These are phyloP conservation scores for Peromyscus polionotus DNA, from an alignment of 2,113 vertebrate genomes.

Conservation along the genomic window DNA sequence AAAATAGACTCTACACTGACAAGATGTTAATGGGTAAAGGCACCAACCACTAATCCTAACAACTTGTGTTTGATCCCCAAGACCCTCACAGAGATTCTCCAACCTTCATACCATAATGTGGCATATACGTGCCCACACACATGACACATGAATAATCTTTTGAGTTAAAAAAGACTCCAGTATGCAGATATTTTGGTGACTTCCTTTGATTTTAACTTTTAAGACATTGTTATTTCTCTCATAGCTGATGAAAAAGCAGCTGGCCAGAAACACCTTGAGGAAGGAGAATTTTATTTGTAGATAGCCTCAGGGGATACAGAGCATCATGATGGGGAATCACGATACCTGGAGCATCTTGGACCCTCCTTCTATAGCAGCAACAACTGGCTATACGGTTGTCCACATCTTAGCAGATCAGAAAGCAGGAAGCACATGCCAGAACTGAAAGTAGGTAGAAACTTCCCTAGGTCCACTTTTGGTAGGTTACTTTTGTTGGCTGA, in stretches of 20 bases:
- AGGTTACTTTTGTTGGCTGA: background rate
- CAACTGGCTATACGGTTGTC: background rate
- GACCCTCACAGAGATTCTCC: too few species aligned
- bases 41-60: background rate
- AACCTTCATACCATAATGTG: background rate
- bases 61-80: background rate
- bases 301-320: background rate
- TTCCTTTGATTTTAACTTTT: slow-evolving; percentile 50
- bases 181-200: background rate
- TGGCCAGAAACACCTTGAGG: background rate
- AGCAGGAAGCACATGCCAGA: background rate
- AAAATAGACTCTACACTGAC: background rate
- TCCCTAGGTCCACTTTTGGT: background rate
- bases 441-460: background rate
- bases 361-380: background rate
- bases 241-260: background rate
- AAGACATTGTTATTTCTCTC: background rate
- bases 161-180: background rate
- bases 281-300: background rate
- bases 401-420: background rate
- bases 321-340: background rate
- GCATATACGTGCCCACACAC: background rate
- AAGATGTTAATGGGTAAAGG: background rate
- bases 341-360: background rate
- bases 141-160: background rate